Base-by-base conservation (phyloP, 1,140 invertebrate species). In the Trachymyrmex cornetzi region DNA sequence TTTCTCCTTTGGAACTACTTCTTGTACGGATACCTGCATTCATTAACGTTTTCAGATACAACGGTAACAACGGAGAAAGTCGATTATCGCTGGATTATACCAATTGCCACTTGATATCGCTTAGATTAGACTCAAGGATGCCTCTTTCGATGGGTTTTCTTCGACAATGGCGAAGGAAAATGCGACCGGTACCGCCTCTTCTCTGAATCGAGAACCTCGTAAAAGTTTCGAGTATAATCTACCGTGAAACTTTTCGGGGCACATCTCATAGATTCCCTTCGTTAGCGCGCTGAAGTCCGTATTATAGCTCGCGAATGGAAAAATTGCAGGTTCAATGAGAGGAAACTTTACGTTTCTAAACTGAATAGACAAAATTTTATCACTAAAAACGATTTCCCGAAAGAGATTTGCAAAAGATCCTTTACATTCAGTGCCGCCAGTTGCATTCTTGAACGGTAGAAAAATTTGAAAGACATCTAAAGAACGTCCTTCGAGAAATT, bases 171-270 rank as follows among this genome's bases (percentile, higher is more conserved):
- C 57, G n/a, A 53, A 38, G 59, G 67, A 84, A 61, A 84, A 74
- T 38, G 55, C 27, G 27, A 38, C 24, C 55, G 27, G 55, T 63
- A 12, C 64, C 74, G 50, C 74, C 38, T 59, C 22, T n/a, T 30
- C 50, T n/a, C 63, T 44, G 77, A 82, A 50, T 59, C 44, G 72
- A 64, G 61, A 66, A 48, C 22, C 24, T 30, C 82, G 55, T 59
- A 71, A 75, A 84, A 84, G 22, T 84, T 84, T 84, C 69, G 55
- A 75, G 80, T 75, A 84, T 84, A 84, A 84, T 84, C 69, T 71
- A 61, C 80, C 27, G 63, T 67, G 57, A 34, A 84, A 84, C 38
- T 84, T 84, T 84, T 30, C 55, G 55, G 80, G 16, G 69, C 67
- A 61, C 48, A 50, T 50, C 12, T 16, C 48, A 16, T 50, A 50